A percentile compares a stretch with the other conserved stretches of the same genome.
phyloP scores from a whole-genome alignment of 2,888 invertebrate genomes.

The Dryobotodes eremita region DNA sequence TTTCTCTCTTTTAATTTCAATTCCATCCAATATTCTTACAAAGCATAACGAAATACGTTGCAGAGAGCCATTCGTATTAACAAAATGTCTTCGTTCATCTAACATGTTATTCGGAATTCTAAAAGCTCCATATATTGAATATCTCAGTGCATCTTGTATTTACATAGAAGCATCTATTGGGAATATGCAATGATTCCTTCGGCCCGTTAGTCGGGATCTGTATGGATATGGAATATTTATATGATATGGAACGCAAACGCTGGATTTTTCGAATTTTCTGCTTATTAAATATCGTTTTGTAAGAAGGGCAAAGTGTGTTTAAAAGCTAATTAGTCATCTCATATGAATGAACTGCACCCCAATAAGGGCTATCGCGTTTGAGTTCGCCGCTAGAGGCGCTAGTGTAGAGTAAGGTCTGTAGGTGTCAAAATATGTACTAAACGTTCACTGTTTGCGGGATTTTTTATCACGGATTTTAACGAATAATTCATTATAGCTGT shows the following conservation, averaged over 20 bases:
- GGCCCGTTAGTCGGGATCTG: constrained; percentile 13
- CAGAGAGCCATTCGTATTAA: constrained; percentile 9
- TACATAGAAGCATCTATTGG: constrained; percentile 45
- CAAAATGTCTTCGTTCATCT: constrained; percentile 19
- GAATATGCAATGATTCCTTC: constrained; percentile 32
- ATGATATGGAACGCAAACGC: neutral
- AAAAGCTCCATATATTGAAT: constrained; percentile 21
- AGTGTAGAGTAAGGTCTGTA: too few species aligned
- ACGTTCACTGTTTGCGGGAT: too few species aligned
- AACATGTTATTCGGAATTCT: constrained; percentile 6
- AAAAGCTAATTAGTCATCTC: neutral
- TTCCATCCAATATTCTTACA: constrained; percentile 1
- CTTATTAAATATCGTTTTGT: neutral
- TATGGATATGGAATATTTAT: neutral
- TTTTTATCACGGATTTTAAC: too few species aligned
- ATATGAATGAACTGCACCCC: neutral
- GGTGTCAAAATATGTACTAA: too few species aligned
- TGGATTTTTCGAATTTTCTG: neutral
- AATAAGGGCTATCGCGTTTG: too few species aligned
- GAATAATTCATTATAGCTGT: too few species aligned
- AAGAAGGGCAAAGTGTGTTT: neutral
- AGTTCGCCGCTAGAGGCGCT: too few species aligned
- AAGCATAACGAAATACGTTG: neutral
- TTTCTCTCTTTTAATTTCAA: neutral
- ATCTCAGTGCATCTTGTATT: constrained; percentile 53